Evolutionary conservation across 2,888 invertebrate genomes (phyloP).

Genomic region (Aphrophora alni): DNA sequence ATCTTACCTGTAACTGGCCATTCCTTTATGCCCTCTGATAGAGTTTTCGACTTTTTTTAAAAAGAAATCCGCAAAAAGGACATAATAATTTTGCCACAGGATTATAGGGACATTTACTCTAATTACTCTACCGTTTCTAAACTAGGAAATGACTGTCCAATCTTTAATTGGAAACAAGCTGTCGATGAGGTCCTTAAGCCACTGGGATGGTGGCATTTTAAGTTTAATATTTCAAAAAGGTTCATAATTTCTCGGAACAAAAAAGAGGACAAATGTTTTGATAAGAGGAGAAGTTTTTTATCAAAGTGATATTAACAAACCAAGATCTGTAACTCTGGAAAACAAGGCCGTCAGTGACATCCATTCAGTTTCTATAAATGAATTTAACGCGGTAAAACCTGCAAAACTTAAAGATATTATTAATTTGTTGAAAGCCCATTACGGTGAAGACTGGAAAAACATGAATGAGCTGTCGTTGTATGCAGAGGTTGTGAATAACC

Average conservation of each 20-base stretch:
- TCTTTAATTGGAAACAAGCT: constrained; percentile 27
- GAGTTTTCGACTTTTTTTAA: constrained; percentile 43
- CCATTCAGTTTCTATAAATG: too few relatives aligned
- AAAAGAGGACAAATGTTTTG: constrained; percentile 1
- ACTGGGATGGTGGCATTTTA: too few relatives aligned
- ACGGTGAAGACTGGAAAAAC: constrained; percentile 18
- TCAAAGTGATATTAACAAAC: constrained; percentile 18
- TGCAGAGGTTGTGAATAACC: background rate
- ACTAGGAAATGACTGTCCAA: too few relatives aligned
- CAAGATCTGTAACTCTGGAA: too few relatives aligned
- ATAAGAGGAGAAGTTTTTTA: constrained; percentile 12
- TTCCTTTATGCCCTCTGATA: constrained; percentile 43
- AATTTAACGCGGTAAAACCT: background rate
- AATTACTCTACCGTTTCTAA: too few relatives aligned
- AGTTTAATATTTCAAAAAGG: constrained; percentile 27
- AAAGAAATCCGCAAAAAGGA: constrained; percentile 41
- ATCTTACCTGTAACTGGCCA: constrained; percentile 38
- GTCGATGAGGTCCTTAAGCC: constrained; percentile 27
- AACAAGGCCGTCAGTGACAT: too few relatives aligned
- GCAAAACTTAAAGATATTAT: constrained; percentile 14
- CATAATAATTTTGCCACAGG: constrained; percentile 38
- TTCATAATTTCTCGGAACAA: too few relatives aligned
- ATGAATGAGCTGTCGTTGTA: background rate
- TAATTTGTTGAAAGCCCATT: constrained; percentile 15
- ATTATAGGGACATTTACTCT: constrained; percentile 38